These are phyloP conservation scores for Benthosema pterotum DNA, from an alignment of 2,797 vertebrate species.

Conservation along the genomic window DNA sequence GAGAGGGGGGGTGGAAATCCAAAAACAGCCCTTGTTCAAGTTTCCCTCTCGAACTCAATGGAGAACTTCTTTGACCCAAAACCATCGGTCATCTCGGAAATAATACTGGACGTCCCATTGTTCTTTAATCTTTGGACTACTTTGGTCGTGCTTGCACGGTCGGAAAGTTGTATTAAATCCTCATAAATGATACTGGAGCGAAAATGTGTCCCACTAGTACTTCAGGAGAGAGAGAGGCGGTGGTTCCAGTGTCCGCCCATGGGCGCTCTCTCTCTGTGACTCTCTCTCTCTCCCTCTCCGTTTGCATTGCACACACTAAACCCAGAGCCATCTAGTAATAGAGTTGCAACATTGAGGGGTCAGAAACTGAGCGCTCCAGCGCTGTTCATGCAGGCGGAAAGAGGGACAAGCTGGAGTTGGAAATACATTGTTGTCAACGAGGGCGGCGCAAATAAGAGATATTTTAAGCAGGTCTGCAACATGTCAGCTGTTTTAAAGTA, in stretches of 20 bases:
- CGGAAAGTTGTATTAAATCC: slow-evolving; percentile 42
- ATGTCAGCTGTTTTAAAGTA: no score
- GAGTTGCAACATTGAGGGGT: no score
- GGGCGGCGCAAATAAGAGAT: no score
- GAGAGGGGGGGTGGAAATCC: slow-evolving; percentile 73
- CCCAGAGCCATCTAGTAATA: no score
- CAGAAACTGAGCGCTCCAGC: no score
- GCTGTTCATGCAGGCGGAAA: no score
- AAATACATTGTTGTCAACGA: no score
- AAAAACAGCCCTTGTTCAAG: slow-evolving; percentile 73
- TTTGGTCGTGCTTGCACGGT: slow-evolving; percentile 50
- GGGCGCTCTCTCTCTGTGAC: slow-evolving; percentile 40
- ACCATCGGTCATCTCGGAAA: slow-evolving; percentile 63
- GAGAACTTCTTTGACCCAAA: slow-evolving; percentile 44
- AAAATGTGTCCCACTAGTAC: slow-evolving; percentile 66
- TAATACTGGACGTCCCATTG: slow-evolving; percentile 61
- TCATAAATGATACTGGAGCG: slow-evolving; percentile 53
- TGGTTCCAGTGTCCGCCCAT: slow-evolving; percentile 73
- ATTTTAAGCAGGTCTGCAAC: no score
- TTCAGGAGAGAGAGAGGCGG: slow-evolving; percentile 70
- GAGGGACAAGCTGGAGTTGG: no score
- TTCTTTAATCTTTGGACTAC: slow-evolving; percentile 46
- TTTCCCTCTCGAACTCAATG: slow-evolving; percentile 72
- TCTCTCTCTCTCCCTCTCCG: no score
- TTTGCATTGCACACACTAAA: slow-evolving; percentile 11